Percentiles rank a stretch among this genome's conserved stretches.
Conservation (phyloP, 2,797 vertebrate genomes). For the Karalla daura region DNA sequence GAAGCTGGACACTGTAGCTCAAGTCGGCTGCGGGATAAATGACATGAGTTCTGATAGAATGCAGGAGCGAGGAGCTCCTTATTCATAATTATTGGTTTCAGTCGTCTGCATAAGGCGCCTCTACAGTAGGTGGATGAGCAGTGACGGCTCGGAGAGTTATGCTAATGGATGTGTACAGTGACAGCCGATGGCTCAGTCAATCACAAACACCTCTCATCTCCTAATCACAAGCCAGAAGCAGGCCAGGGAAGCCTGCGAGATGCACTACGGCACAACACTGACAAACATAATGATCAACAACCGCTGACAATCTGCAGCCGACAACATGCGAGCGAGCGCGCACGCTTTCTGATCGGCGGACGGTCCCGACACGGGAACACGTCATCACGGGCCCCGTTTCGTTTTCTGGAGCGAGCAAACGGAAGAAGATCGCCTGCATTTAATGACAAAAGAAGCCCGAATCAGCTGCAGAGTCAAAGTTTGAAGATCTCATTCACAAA, state of each 20-base stretch:
- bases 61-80: conserved; percentile 47
- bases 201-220: conserved; percentile 78
- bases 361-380: conserved; percentile 27
- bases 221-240: conserved; percentile 76
- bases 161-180: conserved; percentile 75
- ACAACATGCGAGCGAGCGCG: conserved; percentile 5
- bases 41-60: conserved; percentile 68
- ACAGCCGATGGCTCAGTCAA: conserved; percentile 79
- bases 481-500: conserved; percentile 66
- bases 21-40: conserved; percentile 42
- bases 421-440: conserved; percentile 43
- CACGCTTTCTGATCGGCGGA: conserved; percentile 32
- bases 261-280: conserved; percentile 54
- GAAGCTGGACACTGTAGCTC: conserved; percentile 59
- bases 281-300: conserved; percentile 74
- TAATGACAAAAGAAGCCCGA: conserved; percentile 65
- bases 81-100: conserved; percentile 71
- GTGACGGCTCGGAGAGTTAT: conserved; percentile 64
- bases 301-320: conserved; percentile 53
- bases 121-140: conserved; percentile 47
- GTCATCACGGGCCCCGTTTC: conserved; percentile 30
- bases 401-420: conserved; percentile 52
- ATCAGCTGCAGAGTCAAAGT: conserved; percentile 66
- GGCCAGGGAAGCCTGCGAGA: conserved; percentile 74
- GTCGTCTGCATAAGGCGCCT: conserved; percentile 30